Evolutionary conservation across 1,140 invertebrate genomes (phyloP).

Genomic region (Alviniconcha marisindica): DNA sequence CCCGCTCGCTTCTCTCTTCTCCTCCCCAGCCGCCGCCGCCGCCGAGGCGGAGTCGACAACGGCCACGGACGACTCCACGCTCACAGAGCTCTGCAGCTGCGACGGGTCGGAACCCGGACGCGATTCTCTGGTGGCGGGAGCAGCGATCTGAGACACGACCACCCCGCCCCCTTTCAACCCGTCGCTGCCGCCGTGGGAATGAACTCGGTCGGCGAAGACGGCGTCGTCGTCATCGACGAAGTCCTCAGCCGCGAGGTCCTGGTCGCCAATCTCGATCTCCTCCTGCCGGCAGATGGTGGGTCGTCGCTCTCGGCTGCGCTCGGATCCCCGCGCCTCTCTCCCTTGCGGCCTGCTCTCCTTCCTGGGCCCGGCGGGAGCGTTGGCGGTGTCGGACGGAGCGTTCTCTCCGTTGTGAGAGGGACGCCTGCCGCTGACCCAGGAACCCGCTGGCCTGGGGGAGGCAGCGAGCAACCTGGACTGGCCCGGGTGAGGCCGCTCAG

Average conservation of each 20-base stretch:
- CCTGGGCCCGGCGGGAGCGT: neutral
- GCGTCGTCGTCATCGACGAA: neutral
- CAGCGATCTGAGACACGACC: too few species aligned
- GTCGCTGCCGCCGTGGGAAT: neutral
- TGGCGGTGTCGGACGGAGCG: neutral
- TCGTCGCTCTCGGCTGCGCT: constrained; percentile 27
- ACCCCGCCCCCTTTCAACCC: neutral
- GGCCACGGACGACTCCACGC: neutral
- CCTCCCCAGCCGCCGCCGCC: neutral
- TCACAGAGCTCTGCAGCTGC: too few species aligned
- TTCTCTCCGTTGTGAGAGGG: neutral
- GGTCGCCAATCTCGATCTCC: constrained; percentile 38
- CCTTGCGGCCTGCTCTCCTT: neutral
- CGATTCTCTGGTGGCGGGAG: neutral
- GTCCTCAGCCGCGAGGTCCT: constrained; percentile 22
- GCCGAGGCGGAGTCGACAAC: neutral
- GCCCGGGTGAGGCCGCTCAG: neutral
- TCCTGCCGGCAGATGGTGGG: constrained; percentile 38
- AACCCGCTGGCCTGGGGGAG: neutral
- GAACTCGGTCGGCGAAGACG: neutral
- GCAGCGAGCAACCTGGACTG: neutral
- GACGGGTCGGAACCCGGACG: neutral
- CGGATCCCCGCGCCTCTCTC: constrained; percentile 12
- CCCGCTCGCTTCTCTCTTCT: neutral
- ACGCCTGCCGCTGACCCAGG: neutral